Base-by-base conservation (phyloP, 2,888 invertebrate species). In the Ethmia dodecea region DNA sequence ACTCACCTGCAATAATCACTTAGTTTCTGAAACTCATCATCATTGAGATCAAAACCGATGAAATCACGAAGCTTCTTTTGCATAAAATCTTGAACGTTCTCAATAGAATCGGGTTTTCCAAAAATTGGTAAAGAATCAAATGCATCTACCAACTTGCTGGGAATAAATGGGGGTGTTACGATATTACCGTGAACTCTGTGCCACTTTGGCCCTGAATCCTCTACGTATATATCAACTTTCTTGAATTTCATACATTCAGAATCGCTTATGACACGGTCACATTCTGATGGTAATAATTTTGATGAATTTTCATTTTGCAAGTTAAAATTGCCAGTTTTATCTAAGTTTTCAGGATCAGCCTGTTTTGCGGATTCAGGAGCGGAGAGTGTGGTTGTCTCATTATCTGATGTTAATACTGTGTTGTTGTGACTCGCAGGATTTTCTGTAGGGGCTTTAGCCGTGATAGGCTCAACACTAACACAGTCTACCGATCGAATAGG, bases 1-100 rank as follows among this genome's bases (percentile, higher is more conserved):
- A 16, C 9, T 44, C 55, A 88, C 88, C 80, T 86, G 70, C 88
- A 88, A 52, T 79, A 84, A 5, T 64, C 60, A 1, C 62, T 50
- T 3, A 88, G 48, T 36, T 81, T 67, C 1, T 63, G 47, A 50
- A 75, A 80, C 39, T 86, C 79, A 11, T 72, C 60, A 35, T 83
- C 68, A 32, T 55, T 69, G 4, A 87, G 46, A 34, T 55, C 71
- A 40, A 51, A 57, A 0, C 78, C 78, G 22, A 81, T 59, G 62
- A 63, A 84, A 22, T 77, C 67, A 35, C 60, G 63, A 1, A 78
- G 51, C 42, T 70, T 64, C 18, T 57, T 44, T 8, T 52, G 43
- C 20, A 60, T 57, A 41, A 66, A 75, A 0, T 61, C 43, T 2
- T 59, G 42, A 3, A 74, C 30, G 1, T 50, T 47, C 0, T 32